Conservation (phyloP, 2,113 vertebrate species). For the Cathartes aura region DNA sequence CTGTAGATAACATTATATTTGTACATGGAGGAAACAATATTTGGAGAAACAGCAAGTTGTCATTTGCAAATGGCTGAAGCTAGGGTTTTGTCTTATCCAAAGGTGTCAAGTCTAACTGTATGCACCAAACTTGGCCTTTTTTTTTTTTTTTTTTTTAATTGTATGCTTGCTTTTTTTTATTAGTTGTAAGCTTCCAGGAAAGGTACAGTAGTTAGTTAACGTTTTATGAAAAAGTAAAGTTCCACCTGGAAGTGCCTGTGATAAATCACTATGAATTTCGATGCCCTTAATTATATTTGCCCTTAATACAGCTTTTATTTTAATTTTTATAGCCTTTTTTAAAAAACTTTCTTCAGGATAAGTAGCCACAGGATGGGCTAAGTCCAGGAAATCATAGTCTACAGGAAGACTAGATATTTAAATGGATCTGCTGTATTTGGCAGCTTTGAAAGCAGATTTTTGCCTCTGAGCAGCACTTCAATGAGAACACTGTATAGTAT, state of each 20-base stretch:
- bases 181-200: background rate
- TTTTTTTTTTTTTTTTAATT: background rate
- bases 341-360: background rate
- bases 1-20: background rate
- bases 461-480: background rate
- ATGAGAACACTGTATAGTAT: background rate
- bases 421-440: background rate
- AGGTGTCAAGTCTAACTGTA: background rate
- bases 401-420: background rate
- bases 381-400: background rate
- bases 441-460: background rate
- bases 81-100: background rate
- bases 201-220: background rate
- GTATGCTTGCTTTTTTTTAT: background rate
- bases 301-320: background rate
- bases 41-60: background rate
- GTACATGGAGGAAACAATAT: background rate
- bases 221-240: background rate
- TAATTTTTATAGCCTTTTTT: background rate
- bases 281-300: background rate
- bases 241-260: background rate
- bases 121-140: background rate
- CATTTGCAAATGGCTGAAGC: background rate
- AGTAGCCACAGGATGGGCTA: background rate
- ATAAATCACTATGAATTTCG: background rate